phyloP scores from a whole-genome alignment of 2,113 vertebrate genomes.

The Myotis lucifugus region DNA sequence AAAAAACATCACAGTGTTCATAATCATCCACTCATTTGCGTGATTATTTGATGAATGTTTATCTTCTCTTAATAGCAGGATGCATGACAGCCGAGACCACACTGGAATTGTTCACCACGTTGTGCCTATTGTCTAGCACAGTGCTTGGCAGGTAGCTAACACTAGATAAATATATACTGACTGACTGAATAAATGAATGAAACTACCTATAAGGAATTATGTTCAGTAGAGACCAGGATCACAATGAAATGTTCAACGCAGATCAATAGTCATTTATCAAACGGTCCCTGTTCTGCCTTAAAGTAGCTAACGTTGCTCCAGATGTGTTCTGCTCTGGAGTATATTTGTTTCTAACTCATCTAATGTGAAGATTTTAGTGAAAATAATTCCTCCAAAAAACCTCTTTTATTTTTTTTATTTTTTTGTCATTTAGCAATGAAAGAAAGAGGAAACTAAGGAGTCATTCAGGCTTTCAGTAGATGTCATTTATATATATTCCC shows the following conservation, averaged over 20 bases:
- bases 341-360: background rate
- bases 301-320: background rate
- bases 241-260: constrained; percentile 20
- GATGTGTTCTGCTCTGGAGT: background rate
- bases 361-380: constrained; percentile 14
- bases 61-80: background rate
- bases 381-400: background rate
- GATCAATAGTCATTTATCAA: background rate
- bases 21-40: background rate
- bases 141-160: background rate
- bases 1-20: background rate
- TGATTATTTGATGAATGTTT: background rate
- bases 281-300: background rate
- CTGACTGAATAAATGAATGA: background rate
- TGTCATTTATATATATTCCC: background rate
- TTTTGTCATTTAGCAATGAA: constrained; percentile 4
- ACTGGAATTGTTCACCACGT: background rate
- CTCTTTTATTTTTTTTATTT: background rate
- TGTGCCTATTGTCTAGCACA: background rate
- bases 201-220: background rate
- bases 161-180: background rate
- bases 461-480: background rate
- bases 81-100: background rate
- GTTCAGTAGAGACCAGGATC: background rate
- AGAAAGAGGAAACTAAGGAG: background rate